A percentile compares a stretch with the other conserved stretches of the same genome.
Conservation (phyloP, 2,113 vertebrate genomes). For the Amblyopsis rosae region DNA sequence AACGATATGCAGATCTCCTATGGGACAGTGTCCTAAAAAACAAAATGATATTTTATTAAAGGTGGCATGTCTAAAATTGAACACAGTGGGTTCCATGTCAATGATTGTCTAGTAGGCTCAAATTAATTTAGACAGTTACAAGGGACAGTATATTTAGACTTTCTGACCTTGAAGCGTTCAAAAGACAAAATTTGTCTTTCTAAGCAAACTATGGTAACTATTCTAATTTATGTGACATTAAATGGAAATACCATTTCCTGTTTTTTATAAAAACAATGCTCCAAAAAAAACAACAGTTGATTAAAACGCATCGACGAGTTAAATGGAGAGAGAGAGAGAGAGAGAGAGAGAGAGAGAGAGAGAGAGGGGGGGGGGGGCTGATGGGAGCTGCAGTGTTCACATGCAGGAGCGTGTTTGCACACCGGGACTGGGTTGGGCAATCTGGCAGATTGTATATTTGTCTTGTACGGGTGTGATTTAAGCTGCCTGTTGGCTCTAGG, state of each 20-base stretch:
- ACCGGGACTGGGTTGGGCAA: not conserved
- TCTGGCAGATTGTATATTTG: constrained; percentile 34
- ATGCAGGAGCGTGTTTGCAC: not conserved
- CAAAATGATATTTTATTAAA: no score
- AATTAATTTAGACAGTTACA: no score
- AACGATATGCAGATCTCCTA: no score
- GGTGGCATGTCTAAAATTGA: no score
- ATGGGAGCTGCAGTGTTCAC: not conserved
- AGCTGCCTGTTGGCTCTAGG: constrained; percentile 14
- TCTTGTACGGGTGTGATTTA: constrained; percentile 27
- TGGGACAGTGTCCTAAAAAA: no score
- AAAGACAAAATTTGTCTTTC: no score
- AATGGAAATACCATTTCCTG: not conserved
- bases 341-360: not conserved
- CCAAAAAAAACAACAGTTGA: not conserved
- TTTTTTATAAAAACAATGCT: not conserved
- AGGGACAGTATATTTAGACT: no score
- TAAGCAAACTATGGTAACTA: not conserved
- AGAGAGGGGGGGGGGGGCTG: no score
- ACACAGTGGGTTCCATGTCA: no score
- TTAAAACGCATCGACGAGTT: constrained; percentile 3
- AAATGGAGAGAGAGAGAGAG: not conserved
- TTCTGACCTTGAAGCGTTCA: no score
- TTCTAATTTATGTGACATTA: not conserved
- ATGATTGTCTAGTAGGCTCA: no score